These are phyloP conservation scores for Diloba caeruleocephala DNA, from an alignment of 2,888 invertebrate species.

Conservation along the genomic window DNA sequence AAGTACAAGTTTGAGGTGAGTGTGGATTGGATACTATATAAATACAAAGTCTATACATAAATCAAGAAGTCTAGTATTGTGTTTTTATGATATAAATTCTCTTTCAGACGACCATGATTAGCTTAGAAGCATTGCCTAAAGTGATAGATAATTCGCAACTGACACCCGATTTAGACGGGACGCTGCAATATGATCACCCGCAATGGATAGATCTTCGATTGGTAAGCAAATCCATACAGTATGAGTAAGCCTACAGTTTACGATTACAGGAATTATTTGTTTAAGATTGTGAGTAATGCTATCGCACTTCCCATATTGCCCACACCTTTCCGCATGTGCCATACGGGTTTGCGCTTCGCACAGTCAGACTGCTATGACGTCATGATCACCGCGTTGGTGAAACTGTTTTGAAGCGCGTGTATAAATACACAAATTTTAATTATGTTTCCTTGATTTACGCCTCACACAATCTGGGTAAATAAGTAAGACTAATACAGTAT, in stretches of 20 bases:
- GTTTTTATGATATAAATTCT: constrained; percentile 10
- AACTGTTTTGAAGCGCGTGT: constrained; percentile 26
- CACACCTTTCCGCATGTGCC: constrained; percentile 33
- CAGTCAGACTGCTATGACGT: constrained; percentile 36
- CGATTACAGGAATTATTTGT: constrained; percentile 31
- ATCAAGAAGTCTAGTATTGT: too few species aligned
- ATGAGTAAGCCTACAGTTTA: constrained; percentile 14
- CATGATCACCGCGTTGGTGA: constrained; percentile 36
- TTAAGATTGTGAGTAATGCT: constrained; percentile 44
- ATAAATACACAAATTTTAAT: constrained; percentile 35
- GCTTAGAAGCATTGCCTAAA: constrained; percentile 97
- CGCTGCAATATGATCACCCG: constrained; percentile 97
- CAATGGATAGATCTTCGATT: constrained; percentile 99
- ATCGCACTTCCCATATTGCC: constrained; percentile 36
- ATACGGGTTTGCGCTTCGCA: constrained; percentile 27
- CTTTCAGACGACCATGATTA: constrained; percentile 97
- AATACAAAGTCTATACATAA: not conserved
- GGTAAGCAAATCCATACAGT: constrained; percentile 68
- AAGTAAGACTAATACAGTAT: constrained; percentile 11
- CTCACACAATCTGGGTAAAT: constrained; percentile 15
- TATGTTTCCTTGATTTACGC: constrained; percentile 23
- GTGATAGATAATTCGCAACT: constrained; percentile 97
- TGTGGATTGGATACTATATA: not conserved
- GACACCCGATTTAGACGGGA: constrained; percentile 97
- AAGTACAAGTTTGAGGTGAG: constrained; percentile 99